These are phyloP conservation scores for Leucophenga maculata DNA, from an alignment of 2,888 invertebrate genomes.

Conservation along the genomic window DNA sequence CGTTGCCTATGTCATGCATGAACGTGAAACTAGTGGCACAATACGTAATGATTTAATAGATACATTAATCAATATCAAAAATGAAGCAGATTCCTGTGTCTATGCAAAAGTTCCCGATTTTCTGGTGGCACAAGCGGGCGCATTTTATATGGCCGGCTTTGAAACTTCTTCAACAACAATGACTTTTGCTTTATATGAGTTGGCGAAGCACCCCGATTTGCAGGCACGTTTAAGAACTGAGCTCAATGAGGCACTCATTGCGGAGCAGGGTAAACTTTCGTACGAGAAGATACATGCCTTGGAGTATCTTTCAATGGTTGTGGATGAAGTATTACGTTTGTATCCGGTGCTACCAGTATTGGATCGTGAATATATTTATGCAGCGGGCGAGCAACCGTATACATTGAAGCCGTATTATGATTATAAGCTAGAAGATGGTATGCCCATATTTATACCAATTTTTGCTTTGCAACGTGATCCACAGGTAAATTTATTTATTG, in stretches of 20 bases:
- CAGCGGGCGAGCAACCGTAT: conserved; percentile 46
- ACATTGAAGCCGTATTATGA: conserved; percentile 65
- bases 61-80: conserved; percentile 71
- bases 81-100: conserved; percentile 53
- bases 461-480: conserved; percentile 69
- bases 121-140: conserved; percentile 67
- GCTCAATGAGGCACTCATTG: conserved; percentile 67
- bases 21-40: conserved; percentile 69
- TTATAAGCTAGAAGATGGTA: conserved; percentile 60
- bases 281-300: conserved; percentile 72
- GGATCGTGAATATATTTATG: conserved; percentile 64
- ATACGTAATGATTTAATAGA: conserved; percentile 74
- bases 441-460: conserved; percentile 67
- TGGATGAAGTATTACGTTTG: conserved; percentile 68
- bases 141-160: conserved; percentile 69
- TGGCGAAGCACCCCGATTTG: conserved; percentile 69
- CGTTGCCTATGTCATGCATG: conserved; percentile 70
- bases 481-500: too few species aligned
- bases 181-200: conserved; percentile 70
- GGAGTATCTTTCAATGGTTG: conserved; percentile 72
- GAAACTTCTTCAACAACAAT: conserved; percentile 72
- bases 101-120: conserved; percentile 56
- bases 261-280: conserved; percentile 67
- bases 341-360: conserved; percentile 70
- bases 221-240: conserved; percentile 72